Conservation (phyloP, 2,797 vertebrate species). For the Cichlasoma orientale region DNA sequence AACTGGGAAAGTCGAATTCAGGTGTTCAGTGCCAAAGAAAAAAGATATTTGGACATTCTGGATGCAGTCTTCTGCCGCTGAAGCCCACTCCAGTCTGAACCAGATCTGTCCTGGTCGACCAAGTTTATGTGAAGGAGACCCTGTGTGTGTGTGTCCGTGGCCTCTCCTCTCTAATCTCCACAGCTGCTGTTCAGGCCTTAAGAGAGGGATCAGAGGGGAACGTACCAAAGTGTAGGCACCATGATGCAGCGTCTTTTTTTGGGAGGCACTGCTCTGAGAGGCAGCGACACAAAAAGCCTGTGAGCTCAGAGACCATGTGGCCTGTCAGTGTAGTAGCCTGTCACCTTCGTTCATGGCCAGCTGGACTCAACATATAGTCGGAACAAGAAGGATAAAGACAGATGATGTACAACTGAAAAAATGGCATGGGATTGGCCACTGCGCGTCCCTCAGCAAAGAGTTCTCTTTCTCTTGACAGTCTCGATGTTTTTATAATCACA, state of each 20-base stretch:
- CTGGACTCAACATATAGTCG: slow-evolving; percentile 16
- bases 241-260: slow-evolving; percentile 93
- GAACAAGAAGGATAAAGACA: slow-evolving; percentile 17
- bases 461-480: background rate
- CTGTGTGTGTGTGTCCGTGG: slow-evolving; percentile 28
- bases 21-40: background rate
- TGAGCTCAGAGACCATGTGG: slow-evolving; percentile 86
- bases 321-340: slow-evolving; percentile 73
- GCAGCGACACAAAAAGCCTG: slow-evolving; percentile 91
- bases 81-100: slow-evolving; percentile 40
- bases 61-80: slow-evolving; percentile 11
- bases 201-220: slow-evolving; percentile 85
- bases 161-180: slow-evolving; percentile 81
- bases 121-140: slow-evolving; percentile 24
- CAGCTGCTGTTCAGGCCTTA: slow-evolving; percentile 86
- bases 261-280: slow-evolving; percentile 88
- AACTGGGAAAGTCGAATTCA: slow-evolving; percentile 13
- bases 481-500: background rate
- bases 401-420: slow-evolving; percentile 1
- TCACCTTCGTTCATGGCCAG: slow-evolving; percentile 84
- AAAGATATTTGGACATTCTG: background rate
- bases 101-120: slow-evolving; percentile 20
- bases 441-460: background rate
- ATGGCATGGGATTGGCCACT: background rate
- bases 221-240: slow-evolving; percentile 81